Evolutionary conservation across 2,113 vertebrate species (phyloP), one percentile per base, ranked within the genome.

Genomic region (Semnopithecus entellus): DNA sequence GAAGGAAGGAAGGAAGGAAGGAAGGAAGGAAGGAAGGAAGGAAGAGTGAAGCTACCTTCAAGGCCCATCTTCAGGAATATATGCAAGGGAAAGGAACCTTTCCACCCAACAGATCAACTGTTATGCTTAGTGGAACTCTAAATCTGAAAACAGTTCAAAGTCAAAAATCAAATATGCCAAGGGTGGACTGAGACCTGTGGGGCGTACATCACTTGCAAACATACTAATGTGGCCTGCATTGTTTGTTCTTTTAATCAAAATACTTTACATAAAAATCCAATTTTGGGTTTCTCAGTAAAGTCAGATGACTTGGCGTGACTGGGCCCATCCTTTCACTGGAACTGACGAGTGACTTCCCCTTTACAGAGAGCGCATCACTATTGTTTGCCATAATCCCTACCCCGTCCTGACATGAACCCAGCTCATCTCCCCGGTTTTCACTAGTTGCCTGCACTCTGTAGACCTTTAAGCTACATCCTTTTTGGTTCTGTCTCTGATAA

Each of bases 401-500:
- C 52, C 35, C 25, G 57, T 82, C 66, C 78, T 86, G 73, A 43
- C 6, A 25, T 16, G 30, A 8, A 75, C 35, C 32, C 72, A 83
- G 50, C n/a, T 81, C 16, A 16, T 38, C 30, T 52, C 38, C 38
- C 22, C 70, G 20, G 89, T 68, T 59, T 75, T 59, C 12, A 11
- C 43, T 59, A 22, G 4, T 75, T 45, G 16, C 66, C 22, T 90
- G 16, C 66, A 35, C 17, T 70, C 22, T 40, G 13, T 12, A 87
- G 52, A n/a, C 35, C 35, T 89, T 66, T 45, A 9, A 8, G 25
- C 32, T 86, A 45, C 32, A 57, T 17, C 50, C 30, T 8, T 48
- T 52, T 79, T 35, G 93, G 86, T 35, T 91, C 59, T 93, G 64
- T 59, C 43, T 80, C 90, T 70, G 55, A 97, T 76, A 94, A 96